A percentile compares a stretch with the other conserved stretches of the same genome.
Evolutionary conservation across 2,888 invertebrate genomes (phyloP).

Genomic region (Aphodius sticticus): DNA sequence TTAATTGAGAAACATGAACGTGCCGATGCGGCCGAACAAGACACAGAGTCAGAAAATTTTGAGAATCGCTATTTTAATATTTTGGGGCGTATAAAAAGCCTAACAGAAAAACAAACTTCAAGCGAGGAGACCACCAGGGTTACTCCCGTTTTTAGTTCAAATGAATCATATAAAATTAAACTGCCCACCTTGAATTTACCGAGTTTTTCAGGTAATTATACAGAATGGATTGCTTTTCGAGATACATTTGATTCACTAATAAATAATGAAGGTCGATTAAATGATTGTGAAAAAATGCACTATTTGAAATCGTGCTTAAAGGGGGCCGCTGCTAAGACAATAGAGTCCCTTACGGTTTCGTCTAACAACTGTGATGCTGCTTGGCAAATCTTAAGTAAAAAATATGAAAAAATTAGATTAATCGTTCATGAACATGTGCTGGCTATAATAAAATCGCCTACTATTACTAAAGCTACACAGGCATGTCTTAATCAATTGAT

Average conservation of each 20-base stretch:
- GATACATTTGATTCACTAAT: constrained; percentile 16
- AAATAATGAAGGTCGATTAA: not conserved
- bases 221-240: constrained; percentile 6
- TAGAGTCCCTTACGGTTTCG: not conserved
- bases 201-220: too few relatives aligned
- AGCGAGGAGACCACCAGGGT: not conserved
- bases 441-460: not conserved
- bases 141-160: not conserved
- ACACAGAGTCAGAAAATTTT: not conserved
- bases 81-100: not conserved
- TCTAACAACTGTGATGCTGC: not conserved
- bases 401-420: constrained; percentile 5
- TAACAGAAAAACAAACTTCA: not conserved
- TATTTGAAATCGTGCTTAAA: not conserved
- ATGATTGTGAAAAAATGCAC: not conserved
- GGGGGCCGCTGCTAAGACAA: not conserved
- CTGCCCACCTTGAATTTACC: too few relatives aligned
- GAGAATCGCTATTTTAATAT: not conserved
- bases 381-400: constrained; percentile 9
- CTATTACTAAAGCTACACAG: constrained; percentile 8
- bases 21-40: not conserved
- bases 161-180: too few relatives aligned
- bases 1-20: not conserved
- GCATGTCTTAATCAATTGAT: constrained; percentile 16
- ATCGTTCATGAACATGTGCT: constrained; percentile 6